phyloP scores from a whole-genome alignment of 2,113 vertebrate species.

The Nerophis lumbriciformis region DNA sequence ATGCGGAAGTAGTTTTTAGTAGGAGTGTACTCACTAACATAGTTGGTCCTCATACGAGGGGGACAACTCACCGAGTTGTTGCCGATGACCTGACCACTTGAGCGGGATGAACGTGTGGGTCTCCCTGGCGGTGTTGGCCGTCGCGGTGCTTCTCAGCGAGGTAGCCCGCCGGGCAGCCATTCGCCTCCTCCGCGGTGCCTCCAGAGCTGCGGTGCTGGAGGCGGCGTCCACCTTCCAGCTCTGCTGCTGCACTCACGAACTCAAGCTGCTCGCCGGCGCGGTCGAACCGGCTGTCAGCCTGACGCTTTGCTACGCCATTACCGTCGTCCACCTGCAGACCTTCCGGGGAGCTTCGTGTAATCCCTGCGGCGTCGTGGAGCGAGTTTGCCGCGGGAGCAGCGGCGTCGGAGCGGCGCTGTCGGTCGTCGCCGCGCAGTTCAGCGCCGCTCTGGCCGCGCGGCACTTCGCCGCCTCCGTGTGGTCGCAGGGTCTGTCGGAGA shows the following conservation, averaged over 20 bases:
- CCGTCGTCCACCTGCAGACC: conserved; percentile 72
- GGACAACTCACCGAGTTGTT: not conserved
- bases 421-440: conserved; percentile 68
- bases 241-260: conserved; percentile 78
- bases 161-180: conserved; percentile 21
- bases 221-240: conserved; percentile 80
- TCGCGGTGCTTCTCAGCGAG: conserved; percentile 55
- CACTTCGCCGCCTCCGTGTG: conserved; percentile 60
- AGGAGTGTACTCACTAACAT: not conserved
- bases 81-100: too few relatives aligned
- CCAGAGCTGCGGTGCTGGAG: conserved; percentile 59
- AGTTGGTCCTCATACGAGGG: not conserved
- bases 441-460: conserved; percentile 64
- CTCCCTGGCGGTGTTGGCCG: conserved; percentile 32
- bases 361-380: conserved; percentile 69
- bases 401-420: conserved; percentile 12
- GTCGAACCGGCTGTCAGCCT: conserved; percentile 53
- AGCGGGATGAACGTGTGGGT: conserved; percentile 43
- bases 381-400: conserved; percentile 47
- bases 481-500: conserved; percentile 68
- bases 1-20: not conserved
- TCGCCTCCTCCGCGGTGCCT: conserved; percentile 5
- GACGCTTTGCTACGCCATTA: conserved; percentile 71
- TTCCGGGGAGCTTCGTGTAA: conserved; percentile 73
- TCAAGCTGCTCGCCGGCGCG: conserved; percentile 67